Evolutionary conservation across 1,140 invertebrate genomes (phyloP).

Genomic region (Scaptomyza graminum): DNA sequence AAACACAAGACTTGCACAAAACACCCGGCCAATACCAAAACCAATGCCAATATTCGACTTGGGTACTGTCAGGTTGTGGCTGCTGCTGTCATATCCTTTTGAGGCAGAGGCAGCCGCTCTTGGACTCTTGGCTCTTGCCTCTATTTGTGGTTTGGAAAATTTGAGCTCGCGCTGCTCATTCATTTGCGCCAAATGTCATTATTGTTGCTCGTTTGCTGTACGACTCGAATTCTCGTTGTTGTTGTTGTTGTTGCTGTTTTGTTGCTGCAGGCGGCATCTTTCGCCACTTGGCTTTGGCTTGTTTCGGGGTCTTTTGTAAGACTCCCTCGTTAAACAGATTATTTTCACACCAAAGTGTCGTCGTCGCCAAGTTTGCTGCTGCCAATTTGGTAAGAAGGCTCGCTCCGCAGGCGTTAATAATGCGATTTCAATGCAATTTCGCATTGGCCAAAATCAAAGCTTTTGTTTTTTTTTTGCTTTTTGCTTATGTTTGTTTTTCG

Average conservation of each 20-base stretch:
- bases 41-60: conserved; percentile 27
- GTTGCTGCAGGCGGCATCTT: conserved; percentile 39
- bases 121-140: background rate
- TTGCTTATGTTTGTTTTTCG: conserved; percentile 10
- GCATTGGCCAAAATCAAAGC: conserved; percentile 61
- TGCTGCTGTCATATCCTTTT: conserved; percentile 77
- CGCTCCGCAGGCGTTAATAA: conserved; percentile 74
- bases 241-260: conserved; percentile 22
- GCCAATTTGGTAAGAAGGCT: conserved; percentile 60
- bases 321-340: conserved; percentile 82
- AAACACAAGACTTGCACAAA: background rate
- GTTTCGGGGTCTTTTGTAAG: conserved; percentile 74
- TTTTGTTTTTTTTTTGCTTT: conserved; percentile 2
- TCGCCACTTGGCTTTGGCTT: conserved; percentile 30
- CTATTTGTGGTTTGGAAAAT: conserved; percentile 38
- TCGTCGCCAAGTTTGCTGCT: conserved; percentile 28
- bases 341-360: conserved; percentile 71
- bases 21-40: background rate
- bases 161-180: conserved; percentile 70
- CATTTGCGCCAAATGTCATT: conserved; percentile 82
- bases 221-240: background rate
- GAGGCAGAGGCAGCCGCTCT: conserved; percentile 45
- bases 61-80: conserved; percentile 34
- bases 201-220: conserved; percentile 79
- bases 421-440: conserved; percentile 76